Evolutionary conservation across 1,140 invertebrate species (phyloP).

Genomic region (Cotesia glomerata): DNA sequence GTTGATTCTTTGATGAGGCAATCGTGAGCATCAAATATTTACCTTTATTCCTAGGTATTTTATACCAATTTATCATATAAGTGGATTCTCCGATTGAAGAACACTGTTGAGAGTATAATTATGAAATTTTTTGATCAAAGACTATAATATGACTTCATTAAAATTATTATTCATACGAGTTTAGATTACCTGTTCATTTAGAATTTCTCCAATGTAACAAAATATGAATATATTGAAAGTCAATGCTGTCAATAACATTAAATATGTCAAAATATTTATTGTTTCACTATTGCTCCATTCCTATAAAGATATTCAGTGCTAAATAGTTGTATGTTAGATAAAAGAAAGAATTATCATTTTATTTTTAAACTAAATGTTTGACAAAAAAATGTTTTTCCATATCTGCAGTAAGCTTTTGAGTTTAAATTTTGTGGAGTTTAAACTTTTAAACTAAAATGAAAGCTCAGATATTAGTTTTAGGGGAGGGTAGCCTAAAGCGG

Average conservation of each 20-base stretch:
- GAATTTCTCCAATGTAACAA: conserved; percentile 37
- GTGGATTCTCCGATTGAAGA: conserved; percentile 24
- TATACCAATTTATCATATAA: conserved; percentile 40
- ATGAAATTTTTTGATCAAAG: background rate
- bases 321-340: too few relatives aligned
- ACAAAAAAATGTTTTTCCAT: too few relatives aligned
- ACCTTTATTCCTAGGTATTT: conserved; percentile 23
- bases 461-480: too few relatives aligned
- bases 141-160: background rate
- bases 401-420: too few relatives aligned
- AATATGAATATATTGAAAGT: conserved; percentile 40
- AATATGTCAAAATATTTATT: conserved; percentile 21
- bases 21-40: conserved; percentile 33
- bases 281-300: conserved; percentile 25
- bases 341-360: too few relatives aligned
- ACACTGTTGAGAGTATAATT: conserved; percentile 34
- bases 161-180: background rate
- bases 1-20: conserved; percentile 19
- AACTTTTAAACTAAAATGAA: too few relatives aligned
- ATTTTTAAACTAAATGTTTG: too few relatives aligned
- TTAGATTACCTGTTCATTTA: conserved; percentile 14
- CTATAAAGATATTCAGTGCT: background rate
- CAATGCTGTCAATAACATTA: conserved; percentile 31
- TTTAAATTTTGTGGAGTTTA: too few relatives aligned
- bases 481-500: too few relatives aligned